Conservation (phyloP, 2,888 invertebrate genomes). For the Microchrysa polita region DNA sequence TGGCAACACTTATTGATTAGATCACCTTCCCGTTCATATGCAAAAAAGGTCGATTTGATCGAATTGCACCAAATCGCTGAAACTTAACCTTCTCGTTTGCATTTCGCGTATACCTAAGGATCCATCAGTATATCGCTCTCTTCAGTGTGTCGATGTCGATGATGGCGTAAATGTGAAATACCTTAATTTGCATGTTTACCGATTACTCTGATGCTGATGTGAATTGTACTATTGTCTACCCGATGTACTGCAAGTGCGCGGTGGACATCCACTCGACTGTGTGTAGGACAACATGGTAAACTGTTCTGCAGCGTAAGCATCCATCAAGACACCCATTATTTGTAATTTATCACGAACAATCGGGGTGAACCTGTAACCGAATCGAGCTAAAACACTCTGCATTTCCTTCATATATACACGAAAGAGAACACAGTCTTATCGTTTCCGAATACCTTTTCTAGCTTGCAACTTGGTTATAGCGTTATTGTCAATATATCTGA, state of each 20-base stretch:
- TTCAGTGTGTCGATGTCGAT: background rate
- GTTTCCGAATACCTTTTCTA: background rate
- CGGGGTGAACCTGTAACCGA: conserved; percentile 42
- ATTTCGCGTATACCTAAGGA: conserved; percentile 35
- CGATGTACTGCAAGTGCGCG: too few relatives aligned
- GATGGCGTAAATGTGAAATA: conserved; percentile 31
- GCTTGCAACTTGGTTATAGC: background rate
- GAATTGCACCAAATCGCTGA: conserved; percentile 26
- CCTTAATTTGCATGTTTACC: conserved; percentile 45
- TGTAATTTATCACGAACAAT: conserved; percentile 51
- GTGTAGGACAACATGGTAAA: conserved; percentile 17
- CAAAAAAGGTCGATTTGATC: conserved; percentile 17
- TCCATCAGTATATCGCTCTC: conserved; percentile 40
- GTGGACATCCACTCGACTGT: background rate
- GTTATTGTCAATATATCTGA: background rate
- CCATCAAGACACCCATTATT: conserved; percentile 50
- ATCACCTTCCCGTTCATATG: background rate
- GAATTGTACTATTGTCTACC: background rate
- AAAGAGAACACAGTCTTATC: conserved; percentile 15
- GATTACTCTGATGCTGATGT: conserved; percentile 16
- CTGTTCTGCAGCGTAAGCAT: conserved; percentile 25
- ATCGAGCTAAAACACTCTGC: background rate
- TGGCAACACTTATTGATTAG: background rate
- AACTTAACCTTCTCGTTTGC: conserved; percentile 38
- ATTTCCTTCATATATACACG: conserved; percentile 27